A percentile compares a stretch with the other conserved stretches of the same genome.
Evolutionary conservation across 2,113 vertebrate species (phyloP).

Genomic region (Corythaeola cristata): DNA sequence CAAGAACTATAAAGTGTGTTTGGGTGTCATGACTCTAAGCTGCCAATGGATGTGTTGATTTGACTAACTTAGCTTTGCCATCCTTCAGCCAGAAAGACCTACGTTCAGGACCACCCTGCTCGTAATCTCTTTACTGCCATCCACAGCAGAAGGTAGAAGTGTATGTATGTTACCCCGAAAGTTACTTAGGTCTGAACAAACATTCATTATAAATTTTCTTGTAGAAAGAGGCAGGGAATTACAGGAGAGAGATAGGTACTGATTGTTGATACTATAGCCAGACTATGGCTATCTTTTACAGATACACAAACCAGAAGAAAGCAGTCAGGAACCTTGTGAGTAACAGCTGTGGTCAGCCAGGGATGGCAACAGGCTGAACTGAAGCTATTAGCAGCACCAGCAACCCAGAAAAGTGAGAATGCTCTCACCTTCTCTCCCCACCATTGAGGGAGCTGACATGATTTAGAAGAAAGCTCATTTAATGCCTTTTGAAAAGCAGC

Average conservation of each 20-base stretch:
- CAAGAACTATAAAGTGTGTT: neutral
- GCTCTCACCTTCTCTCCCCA: neutral
- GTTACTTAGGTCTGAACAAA: neutral
- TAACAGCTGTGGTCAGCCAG: neutral
- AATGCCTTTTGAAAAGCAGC: neutral
- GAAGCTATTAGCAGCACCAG: neutral
- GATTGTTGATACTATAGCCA: neutral
- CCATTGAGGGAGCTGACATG: rapidly evolving
- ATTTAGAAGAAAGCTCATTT: neutral
- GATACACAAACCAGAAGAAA: neutral
- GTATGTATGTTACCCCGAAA: neutral
- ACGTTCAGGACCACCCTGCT: neutral
- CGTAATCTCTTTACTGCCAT: neutral
- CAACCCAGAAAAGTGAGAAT: rapidly evolving
- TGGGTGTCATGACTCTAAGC: neutral
- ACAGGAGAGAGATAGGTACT: neutral
- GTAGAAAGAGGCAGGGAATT: neutral
- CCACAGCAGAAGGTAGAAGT: neutral
- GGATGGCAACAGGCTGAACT: neutral
- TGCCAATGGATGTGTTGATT: neutral
- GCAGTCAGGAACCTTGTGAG: neutral
- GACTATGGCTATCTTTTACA: neutral
- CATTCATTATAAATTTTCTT: neutral
- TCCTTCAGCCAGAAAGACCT: neutral
- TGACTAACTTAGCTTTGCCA: neutral